Percentiles rank a stretch among this genome's conserved stretches.
Evolutionary conservation across 2,113 vertebrate genomes (phyloP).

Genomic region (Platysternon megacephalum): DNA sequence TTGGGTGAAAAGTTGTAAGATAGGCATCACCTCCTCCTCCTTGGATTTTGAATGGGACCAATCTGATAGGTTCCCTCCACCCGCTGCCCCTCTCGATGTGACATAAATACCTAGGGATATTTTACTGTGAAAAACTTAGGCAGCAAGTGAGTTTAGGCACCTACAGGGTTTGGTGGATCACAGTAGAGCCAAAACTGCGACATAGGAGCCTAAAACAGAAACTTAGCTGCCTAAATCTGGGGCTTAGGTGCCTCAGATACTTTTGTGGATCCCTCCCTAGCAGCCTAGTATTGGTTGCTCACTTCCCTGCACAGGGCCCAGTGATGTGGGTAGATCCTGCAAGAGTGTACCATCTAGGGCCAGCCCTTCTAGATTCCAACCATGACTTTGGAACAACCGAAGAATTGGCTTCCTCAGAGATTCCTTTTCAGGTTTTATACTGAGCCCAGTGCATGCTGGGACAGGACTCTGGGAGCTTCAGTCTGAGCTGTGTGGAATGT

Average conservation of each 20-base stretch:
- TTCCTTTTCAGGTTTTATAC: neutral
- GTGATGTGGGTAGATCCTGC: neutral
- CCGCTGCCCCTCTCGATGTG: neutral
- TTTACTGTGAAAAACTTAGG: neutral
- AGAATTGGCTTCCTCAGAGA: neutral
- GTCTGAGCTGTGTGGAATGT: no score
- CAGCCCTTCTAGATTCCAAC: neutral
- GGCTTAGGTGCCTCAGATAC: neutral
- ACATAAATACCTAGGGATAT: neutral
- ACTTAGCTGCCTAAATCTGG: no score
- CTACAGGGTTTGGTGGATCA: neutral
- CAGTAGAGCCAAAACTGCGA: neutral
- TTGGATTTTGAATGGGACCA: neutral
- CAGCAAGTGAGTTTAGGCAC: neutral
- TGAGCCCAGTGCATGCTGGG: accelerated
- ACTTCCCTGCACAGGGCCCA: neutral
- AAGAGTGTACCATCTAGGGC: neutral
- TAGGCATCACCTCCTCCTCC: neutral
- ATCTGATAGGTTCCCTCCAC: neutral
- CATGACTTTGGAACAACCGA: neutral
- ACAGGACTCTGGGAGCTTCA: neutral
- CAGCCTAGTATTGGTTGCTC: neutral
- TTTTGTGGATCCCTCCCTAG: neutral
- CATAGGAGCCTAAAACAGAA: neutral
- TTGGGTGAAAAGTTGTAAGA: neutral